phyloP scores from a whole-genome alignment of 2,797 vertebrate species.

The Enoplosus armatus region DNA sequence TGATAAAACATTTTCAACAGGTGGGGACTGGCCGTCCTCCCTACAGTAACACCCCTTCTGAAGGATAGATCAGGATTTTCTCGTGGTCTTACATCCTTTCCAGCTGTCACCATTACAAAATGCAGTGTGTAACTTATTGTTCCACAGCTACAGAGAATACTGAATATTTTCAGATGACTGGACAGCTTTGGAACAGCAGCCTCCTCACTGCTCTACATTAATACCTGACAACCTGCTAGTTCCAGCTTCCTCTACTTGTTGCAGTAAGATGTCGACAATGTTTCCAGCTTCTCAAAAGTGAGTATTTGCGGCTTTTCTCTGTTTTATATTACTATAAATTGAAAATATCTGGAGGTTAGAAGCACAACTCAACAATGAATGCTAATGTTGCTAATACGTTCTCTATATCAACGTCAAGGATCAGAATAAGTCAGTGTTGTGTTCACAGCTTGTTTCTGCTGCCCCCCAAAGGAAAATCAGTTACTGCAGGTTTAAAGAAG shows the following conservation, averaged over 20 bases:
- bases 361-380: not conserved
- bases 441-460: conserved; percentile 10
- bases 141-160: not conserved
- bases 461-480: not conserved
- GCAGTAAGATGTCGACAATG: not conserved
- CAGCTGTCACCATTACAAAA: not conserved
- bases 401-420: not conserved
- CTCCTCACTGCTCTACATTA: not conserved
- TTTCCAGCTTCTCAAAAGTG: too few species aligned
- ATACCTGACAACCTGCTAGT: not conserved
- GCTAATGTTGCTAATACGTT: not conserved
- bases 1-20: conserved; percentile 7
- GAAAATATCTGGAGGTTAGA: not conserved
- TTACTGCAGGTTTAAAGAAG: not conserved
- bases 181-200: conserved; percentile 1
- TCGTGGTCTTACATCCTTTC: not conserved
- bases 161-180: not conserved
- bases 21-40: not conserved
- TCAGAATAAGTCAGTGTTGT: not conserved
- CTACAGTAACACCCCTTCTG: not conserved
- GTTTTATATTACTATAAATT: not conserved
- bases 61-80: not conserved
- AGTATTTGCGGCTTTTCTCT: too few species aligned
- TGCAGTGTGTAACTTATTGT: not conserved
- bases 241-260: not conserved